These are phyloP conservation scores for Dysmachus trigonus DNA, from an alignment of 2,888 invertebrate species.

Conservation along the genomic window DNA sequence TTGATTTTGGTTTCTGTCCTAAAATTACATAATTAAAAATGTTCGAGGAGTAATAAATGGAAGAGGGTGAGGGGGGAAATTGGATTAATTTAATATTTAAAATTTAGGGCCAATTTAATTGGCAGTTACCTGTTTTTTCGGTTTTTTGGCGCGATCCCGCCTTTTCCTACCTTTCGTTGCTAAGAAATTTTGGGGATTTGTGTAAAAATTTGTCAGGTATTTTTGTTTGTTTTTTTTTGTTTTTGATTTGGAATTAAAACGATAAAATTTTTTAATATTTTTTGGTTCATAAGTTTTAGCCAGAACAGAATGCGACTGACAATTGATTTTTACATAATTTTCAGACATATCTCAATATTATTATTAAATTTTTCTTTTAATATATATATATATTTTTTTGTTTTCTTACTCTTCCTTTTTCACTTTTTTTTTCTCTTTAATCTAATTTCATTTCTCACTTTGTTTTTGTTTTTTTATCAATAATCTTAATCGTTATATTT, in stretches of 20 bases:
- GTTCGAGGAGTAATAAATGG: too few species aligned
- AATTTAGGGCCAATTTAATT: too few species aligned
- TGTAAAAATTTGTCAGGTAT: too few species aligned
- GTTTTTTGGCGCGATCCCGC: too few species aligned
- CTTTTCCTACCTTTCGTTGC: too few species aligned
- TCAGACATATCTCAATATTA: neutral
- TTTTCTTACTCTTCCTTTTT: neutral
- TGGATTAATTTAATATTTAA: too few species aligned
- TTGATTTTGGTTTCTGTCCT: too few species aligned
- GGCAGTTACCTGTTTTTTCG: too few species aligned
- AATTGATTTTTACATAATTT: conserved; percentile 8
- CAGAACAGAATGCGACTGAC: conserved; percentile 28
- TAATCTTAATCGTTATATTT: conserved; percentile 11
- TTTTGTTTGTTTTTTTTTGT: neutral
- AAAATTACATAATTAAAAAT: too few species aligned
- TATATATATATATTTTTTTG: too few species aligned
- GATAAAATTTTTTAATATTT: neutral
- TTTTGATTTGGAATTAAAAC: neutral
- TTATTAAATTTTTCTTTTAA: neutral
- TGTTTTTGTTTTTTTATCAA: neutral
- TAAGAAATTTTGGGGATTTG: too few species aligned
- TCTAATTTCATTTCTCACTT: neutral
- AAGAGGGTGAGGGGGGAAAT: too few species aligned
- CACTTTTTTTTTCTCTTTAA: neutral
- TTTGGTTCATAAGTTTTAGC: conserved; percentile 26